phyloP scores from a whole-genome alignment of 2,797 vertebrate genomes.

The Agapornis canus region DNA sequence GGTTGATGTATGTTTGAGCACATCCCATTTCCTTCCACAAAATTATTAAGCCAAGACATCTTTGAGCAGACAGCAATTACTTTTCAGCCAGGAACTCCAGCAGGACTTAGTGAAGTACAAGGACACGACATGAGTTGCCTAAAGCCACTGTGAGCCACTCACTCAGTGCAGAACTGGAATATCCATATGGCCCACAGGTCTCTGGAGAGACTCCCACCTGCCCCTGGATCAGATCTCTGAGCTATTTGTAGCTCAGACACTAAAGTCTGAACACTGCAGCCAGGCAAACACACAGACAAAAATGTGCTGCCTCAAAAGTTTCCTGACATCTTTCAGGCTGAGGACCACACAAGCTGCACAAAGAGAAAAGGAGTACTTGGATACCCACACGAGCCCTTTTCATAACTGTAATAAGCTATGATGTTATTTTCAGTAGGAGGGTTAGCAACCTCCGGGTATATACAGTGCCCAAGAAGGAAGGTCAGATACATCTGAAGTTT shows the following conservation, averaged over 20 bases:
- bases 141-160: not conserved
- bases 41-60: conserved; percentile 29
- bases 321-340: not conserved
- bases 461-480: not conserved
- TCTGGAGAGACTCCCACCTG: conserved; percentile 2
- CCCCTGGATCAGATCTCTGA: not conserved
- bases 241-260: conserved; percentile 36
- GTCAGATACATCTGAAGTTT: not conserved
- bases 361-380: not conserved
- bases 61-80: conserved; percentile 42
- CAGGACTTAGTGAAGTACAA: not conserved
- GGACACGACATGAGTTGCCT: not conserved
- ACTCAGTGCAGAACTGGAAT: not conserved
- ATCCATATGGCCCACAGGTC: not conserved
- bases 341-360: not conserved
- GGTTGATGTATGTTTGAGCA: not conserved
- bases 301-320: not conserved
- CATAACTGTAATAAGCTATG: not conserved
- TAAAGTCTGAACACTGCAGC: not conserved
- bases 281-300: not conserved
- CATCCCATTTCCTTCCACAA: conserved; percentile 30
- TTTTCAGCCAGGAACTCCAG: conserved; percentile 51
- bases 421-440: not conserved
- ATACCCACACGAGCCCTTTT: not conserved
- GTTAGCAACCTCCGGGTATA: not conserved